These are phyloP conservation scores for Strigops habroptila DNA, from an alignment of 2,113 vertebrate species.

Conservation along the genomic window DNA sequence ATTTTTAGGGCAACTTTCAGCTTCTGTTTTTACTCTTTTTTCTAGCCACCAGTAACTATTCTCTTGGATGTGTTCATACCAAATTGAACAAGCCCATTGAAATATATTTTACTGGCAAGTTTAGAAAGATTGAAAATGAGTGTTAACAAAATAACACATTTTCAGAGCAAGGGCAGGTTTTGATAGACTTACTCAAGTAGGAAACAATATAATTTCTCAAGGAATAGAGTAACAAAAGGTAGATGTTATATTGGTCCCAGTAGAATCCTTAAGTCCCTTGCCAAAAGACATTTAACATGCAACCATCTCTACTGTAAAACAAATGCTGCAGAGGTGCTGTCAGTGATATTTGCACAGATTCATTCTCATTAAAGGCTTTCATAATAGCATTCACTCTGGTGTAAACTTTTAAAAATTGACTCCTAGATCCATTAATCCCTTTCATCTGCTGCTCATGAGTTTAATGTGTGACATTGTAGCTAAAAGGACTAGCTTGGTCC, in stretches of 20 bases:
- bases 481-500: neutral
- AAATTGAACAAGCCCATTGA: neutral
- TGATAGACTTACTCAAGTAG: slow-evolving; percentile 3
- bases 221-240: slow-evolving; percentile 8
- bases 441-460: neutral
- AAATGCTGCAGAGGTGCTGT: slow-evolving; percentile 16
- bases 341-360: slow-evolving; percentile 49
- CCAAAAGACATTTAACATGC: slow-evolving; percentile 17
- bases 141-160: neutral
- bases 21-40: neutral
- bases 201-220: slow-evolving; percentile 10
- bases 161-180: slow-evolving; percentile 7
- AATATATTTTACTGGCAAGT: slow-evolving; percentile 4
- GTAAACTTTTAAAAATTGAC: slow-evolving; percentile 51
- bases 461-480: neutral
- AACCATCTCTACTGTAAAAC: slow-evolving; percentile 37
- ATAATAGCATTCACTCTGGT: slow-evolving; percentile 23
- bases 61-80: neutral
- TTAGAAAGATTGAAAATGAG: slow-evolving; percentile 17
- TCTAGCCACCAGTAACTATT: neutral
- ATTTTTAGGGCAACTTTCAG: neutral
- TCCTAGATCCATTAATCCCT: slow-evolving; percentile 20
- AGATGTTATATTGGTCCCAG: neutral
- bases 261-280: slow-evolving; percentile 24
- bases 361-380: slow-evolving; percentile 47